Percentiles rank a stretch among this genome's conserved stretches.
phyloP scores from a whole-genome alignment of 2,797 vertebrate genomes.

The Acrossocheilus fasciatus region DNA sequence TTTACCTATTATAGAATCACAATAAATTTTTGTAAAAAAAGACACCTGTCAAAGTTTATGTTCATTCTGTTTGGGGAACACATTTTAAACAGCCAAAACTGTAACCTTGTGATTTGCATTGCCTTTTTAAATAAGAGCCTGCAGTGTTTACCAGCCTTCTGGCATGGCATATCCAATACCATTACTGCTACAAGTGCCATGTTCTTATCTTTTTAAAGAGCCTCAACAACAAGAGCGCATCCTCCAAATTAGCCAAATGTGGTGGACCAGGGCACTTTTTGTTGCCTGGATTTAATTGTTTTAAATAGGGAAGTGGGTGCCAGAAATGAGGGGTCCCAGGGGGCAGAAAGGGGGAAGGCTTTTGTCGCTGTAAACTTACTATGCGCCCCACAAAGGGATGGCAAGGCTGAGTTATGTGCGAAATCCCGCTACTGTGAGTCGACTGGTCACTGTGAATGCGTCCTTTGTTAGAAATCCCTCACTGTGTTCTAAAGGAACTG shows the following conservation, averaged over 20 bases:
- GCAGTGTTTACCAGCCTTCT: neutral
- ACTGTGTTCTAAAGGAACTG: conserved; percentile 58
- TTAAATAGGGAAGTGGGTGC: conserved; percentile 17
- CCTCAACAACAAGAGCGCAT: conserved; percentile 41
- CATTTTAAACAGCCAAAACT: neutral
- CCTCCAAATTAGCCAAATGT: conserved; percentile 52
- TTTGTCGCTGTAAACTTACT: conserved; percentile 60
- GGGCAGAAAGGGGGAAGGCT: conserved; percentile 35
- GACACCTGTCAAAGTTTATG: neutral
- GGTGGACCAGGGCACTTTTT: conserved; percentile 34
- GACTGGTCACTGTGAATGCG: conserved; percentile 66
- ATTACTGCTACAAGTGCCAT: conserved; percentile 42
- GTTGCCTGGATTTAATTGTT: conserved; percentile 9
- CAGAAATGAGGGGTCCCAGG: conserved; percentile 40
- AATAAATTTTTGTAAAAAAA: neutral
- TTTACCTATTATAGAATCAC: neutral
- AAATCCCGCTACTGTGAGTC: conserved; percentile 49
- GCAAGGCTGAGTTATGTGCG: conserved; percentile 60
- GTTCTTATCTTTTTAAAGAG: conserved; percentile 37
- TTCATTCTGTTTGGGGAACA: neutral
- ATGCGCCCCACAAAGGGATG: conserved; percentile 60
- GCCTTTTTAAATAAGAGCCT: neutral
- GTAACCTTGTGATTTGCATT: neutral
- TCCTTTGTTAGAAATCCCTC: conserved; percentile 68
- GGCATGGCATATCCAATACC: conserved; percentile 9